Evolutionary conservation across 2,888 invertebrate species (phyloP).

Genomic region (Capitulum mitella): DNA sequence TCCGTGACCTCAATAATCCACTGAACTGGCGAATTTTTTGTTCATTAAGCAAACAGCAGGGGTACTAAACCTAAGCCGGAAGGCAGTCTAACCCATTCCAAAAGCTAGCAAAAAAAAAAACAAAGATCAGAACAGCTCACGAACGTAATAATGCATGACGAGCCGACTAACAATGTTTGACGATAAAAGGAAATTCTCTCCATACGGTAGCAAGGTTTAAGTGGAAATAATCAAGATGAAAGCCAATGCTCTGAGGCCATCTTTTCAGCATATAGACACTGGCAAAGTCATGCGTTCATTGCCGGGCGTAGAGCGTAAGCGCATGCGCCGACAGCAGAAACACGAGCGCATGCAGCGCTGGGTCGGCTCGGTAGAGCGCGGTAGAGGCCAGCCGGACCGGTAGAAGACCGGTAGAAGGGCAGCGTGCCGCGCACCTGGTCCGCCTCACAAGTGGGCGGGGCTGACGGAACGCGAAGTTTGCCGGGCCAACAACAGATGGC

Average conservation of each 20-base stretch:
- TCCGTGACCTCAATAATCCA: background rate
- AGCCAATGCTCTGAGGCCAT: no score
- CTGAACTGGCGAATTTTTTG: background rate
- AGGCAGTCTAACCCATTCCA: no score
- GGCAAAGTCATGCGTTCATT: no score
- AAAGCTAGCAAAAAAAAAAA: background rate
- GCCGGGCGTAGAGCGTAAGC: background rate
- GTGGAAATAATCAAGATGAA: no score
- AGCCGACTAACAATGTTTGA: no score
- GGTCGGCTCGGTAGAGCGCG: background rate
- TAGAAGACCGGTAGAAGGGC: background rate
- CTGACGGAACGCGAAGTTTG: slow-evolving; percentile 3
- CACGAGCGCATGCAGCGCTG: background rate
- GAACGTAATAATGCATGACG: background rate
- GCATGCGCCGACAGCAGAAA: background rate
- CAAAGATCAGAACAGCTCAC: background rate
- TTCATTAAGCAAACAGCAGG: no score
- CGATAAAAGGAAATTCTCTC: no score
- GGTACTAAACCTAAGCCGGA: no score
- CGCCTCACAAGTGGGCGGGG: slow-evolving; percentile 1
- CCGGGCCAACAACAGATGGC: background rate
- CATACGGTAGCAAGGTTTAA: no score
- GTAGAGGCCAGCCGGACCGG: background rate
- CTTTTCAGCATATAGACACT: no score
- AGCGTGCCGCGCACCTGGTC: background rate